phyloP scores from a whole-genome alignment of 1,140 invertebrate genomes.

The Thaumatotibia leucotreta region DNA sequence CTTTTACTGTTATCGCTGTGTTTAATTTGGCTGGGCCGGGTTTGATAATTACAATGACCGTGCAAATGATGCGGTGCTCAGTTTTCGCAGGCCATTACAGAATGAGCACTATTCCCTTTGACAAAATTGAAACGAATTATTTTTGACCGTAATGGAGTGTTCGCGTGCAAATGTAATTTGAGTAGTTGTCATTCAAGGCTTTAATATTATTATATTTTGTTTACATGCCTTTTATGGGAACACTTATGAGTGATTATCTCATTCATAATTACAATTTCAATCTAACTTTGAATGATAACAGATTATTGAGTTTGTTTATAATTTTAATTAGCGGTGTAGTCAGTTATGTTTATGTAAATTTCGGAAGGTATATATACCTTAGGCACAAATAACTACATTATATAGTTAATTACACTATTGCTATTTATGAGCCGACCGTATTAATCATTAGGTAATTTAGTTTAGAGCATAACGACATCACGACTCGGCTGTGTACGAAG shows the following conservation, averaged over 20 bases:
- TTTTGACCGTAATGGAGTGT: conserved; percentile 40
- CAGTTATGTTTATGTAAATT: too few relatives aligned
- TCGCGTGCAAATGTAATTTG: conserved; percentile 48
- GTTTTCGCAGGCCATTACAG: conserved; percentile 21
- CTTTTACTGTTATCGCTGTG: conserved; percentile 37
- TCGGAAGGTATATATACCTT: too few relatives aligned
- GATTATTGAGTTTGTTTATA: too few relatives aligned
- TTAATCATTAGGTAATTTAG: neutral
- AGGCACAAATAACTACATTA: too few relatives aligned
- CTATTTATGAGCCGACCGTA: neutral
- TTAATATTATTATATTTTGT: neutral
- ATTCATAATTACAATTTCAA: neutral
- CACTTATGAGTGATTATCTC: neutral
- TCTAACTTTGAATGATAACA: neutral
- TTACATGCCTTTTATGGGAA: neutral
- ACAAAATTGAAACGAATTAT: conserved; percentile 58
- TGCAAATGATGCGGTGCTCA: conserved; percentile 21
- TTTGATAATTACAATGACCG: conserved; percentile 34
- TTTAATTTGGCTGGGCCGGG: conserved; percentile 40
- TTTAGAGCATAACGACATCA: neutral
- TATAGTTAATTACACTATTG: too few relatives aligned
- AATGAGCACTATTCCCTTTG: conserved; percentile 41
- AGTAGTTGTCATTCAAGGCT: conserved; percentile 26
- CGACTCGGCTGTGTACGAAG: neutral
- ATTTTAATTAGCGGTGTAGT: neutral